These are phyloP conservation scores for Nerophis ophidion DNA, from an alignment of 2,113 vertebrate genomes.

Conservation along the genomic window DNA sequence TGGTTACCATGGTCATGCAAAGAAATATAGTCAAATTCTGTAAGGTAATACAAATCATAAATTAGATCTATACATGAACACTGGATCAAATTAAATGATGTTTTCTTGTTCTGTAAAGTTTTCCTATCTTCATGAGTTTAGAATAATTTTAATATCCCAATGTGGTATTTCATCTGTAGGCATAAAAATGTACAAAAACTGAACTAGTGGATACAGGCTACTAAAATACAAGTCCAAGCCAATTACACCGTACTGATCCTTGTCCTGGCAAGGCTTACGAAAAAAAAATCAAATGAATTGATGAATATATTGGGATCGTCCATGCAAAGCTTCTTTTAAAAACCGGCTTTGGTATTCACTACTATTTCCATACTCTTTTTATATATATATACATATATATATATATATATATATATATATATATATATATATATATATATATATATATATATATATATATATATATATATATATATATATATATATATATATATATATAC, in stretches of 20 bases:
- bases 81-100: too few species aligned
- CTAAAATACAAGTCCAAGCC: background rate
- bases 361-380: conserved; percentile 32
- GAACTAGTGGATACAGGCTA: conserved; percentile 2
- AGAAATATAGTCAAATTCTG: too few species aligned
- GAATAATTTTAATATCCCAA: conserved; percentile 26
- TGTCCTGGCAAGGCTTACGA: conserved; percentile 18
- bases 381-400: too few species aligned
- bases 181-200: conserved; percentile 41
- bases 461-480: too few species aligned
- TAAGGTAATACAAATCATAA: too few species aligned
- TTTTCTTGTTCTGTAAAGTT: too few species aligned
- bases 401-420: too few species aligned
- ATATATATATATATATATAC: too few species aligned
- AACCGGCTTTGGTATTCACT: conserved; percentile 37
- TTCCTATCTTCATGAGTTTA: background rate
- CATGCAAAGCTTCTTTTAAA: conserved; percentile 29
- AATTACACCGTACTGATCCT: conserved; percentile 5
- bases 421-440: too few species aligned
- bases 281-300: conserved; percentile 21
- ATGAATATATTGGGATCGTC: conserved; percentile 36
- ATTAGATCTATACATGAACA: too few species aligned
- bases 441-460: too few species aligned
- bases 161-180: conserved; percentile 38
- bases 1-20: too few species aligned